Conservation (phyloP, 2,113 vertebrate species). For the Callocephalon fimbriatum region DNA sequence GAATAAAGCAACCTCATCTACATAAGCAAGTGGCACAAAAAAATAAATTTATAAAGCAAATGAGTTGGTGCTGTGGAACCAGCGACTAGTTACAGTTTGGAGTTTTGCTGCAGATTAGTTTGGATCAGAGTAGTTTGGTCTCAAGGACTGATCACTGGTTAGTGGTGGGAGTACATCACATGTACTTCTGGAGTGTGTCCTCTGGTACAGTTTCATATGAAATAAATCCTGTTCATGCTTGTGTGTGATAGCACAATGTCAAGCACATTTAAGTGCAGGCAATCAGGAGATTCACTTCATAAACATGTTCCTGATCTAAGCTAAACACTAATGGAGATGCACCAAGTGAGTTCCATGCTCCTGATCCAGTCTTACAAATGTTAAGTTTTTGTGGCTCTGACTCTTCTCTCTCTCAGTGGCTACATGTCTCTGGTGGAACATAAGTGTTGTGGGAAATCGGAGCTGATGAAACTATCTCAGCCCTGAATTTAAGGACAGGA, state of each 20-base stretch:
- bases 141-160: background rate
- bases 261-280: background rate
- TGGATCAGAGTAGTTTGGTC: background rate
- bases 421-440: background rate
- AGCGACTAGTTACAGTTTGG: background rate
- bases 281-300: background rate
- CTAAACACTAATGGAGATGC: background rate
- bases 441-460: background rate
- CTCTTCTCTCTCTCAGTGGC: background rate
- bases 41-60: background rate
- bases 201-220: background rate
- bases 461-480: background rate
- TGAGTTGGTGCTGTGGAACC: background rate
- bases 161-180: background rate
- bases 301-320: background rate
- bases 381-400: background rate
- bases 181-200: background rate
- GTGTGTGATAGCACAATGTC: background rate
- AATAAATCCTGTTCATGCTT: background rate
- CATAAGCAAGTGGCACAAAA: background rate
- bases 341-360: background rate
- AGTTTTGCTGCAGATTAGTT: background rate
- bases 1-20: background rate
- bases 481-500: background rate
- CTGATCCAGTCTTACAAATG: background rate